phyloP scores from a whole-genome alignment of 2,888 invertebrate species.

The Sesia apiformis region DNA sequence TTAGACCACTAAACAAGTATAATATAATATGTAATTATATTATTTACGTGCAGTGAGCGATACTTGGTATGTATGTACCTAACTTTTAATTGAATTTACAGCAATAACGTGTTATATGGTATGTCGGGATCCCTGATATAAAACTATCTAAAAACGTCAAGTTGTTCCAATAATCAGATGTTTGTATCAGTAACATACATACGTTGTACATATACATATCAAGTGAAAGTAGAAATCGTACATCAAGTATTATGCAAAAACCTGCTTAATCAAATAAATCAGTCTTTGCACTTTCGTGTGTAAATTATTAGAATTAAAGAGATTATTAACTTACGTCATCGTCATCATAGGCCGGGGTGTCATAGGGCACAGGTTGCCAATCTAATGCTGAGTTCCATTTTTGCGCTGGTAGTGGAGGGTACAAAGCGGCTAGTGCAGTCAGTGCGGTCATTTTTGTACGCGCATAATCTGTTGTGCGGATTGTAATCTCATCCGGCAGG shows the following conservation, averaged over 20 bases:
- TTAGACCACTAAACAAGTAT: too few relatives aligned
- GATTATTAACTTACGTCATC: constrained; percentile 50
- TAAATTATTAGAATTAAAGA: not conserved
- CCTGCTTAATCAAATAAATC: not conserved
- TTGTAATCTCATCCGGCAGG: constrained; percentile 55
- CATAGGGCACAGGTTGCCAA: constrained; percentile 82
- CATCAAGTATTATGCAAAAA: not conserved
- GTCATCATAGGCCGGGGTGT: constrained; percentile 34
- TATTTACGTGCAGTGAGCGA: too few relatives aligned
- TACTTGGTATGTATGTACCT: too few relatives aligned
- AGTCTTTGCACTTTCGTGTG: not conserved
- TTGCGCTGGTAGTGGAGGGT: constrained; percentile 73
- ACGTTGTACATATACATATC: not conserved
- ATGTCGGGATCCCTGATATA: too few relatives aligned
- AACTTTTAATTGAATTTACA: too few relatives aligned
- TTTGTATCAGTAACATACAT: too few relatives aligned
- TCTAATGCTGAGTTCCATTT: constrained; percentile 71
- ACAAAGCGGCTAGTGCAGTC: constrained; percentile 80
- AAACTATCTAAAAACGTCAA: too few relatives aligned
- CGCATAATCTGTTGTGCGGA: constrained; percentile 79
- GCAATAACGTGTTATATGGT: too few relatives aligned
- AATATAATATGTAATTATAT: too few relatives aligned
- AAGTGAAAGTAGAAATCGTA: not conserved
- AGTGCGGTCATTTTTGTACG: constrained; percentile 84
- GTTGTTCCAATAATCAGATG: too few relatives aligned